phyloP scores from a whole-genome alignment of 2,797 vertebrate species.

The Trachurus trachurus region DNA sequence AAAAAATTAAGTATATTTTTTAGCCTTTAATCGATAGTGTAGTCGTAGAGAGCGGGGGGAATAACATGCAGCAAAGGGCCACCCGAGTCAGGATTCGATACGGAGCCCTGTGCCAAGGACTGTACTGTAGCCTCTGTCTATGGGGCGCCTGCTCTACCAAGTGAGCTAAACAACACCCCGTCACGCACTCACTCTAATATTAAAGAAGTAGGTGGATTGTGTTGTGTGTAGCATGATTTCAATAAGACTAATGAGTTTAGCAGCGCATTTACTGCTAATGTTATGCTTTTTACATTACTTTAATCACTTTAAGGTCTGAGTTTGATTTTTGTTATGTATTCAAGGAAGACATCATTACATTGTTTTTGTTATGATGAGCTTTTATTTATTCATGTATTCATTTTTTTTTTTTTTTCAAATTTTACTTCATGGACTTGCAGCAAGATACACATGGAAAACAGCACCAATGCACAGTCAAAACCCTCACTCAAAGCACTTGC shows the following conservation, averaged over 20 bases:
- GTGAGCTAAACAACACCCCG: no score
- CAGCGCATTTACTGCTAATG: conserved; percentile 2
- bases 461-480: background rate
- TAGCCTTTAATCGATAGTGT: no score
- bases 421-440: conserved; percentile 2
- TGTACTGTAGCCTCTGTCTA: no score
- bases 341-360: conserved; percentile 18
- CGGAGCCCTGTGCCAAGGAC: no score
- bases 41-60: no score
- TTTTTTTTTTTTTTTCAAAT: conserved; percentile 48
- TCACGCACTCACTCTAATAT: background rate
- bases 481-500: background rate
- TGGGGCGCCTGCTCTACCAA: no score
- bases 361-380: conserved; percentile 10
- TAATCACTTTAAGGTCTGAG: conserved; percentile 34
- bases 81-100: no score
- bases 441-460: background rate
- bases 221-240: background rate
- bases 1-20: no score
- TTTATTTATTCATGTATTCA: conserved; percentile 61
- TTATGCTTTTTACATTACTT: conserved; percentile 21
- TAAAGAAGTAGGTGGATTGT: conserved; percentile 4
- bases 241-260: conserved; percentile 30
- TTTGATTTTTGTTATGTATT: conserved; percentile 22
- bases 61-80: no score